These are phyloP conservation scores for Macaria liturata DNA, from an alignment of 2,888 invertebrate species.

Conservation along the genomic window DNA sequence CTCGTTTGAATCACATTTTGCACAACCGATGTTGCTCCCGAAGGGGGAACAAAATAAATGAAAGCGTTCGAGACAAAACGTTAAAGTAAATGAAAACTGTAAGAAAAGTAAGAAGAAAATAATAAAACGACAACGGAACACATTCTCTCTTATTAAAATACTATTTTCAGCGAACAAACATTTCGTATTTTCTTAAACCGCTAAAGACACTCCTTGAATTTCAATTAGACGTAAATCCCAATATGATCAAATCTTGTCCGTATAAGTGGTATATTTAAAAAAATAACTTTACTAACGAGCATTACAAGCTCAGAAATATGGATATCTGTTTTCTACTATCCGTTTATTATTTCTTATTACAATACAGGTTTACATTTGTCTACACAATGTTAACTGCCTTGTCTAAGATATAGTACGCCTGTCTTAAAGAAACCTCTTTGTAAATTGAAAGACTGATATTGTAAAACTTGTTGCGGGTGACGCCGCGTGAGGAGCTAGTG, in stretches of 20 bases:
- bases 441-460: not conserved
- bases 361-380: too few species aligned
- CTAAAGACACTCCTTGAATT: slow-evolving; percentile 8
- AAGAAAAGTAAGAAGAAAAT: not conserved
- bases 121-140: not conserved
- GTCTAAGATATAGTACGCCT: too few species aligned
- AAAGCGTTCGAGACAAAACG: not conserved
- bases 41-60: too few species aligned
- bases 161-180: not conserved
- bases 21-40: too few species aligned
- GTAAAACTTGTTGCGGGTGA: slow-evolving; percentile 7
- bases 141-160: slow-evolving; percentile 9
- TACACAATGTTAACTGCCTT: too few species aligned
- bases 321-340: too few species aligned
- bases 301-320: too few species aligned
- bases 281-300: not conserved
- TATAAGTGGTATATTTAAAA: slow-evolving; percentile 1
- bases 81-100: slow-evolving; percentile 4
- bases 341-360: too few species aligned
- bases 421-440: too few species aligned
- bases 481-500: slow-evolving; percentile 6
- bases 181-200: slow-evolving; percentile 3
- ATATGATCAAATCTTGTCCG: not conserved
- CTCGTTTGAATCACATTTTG: too few species aligned
- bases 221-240: slow-evolving; percentile 5